Evolutionary conservation across 1,140 invertebrate species (phyloP).

Genomic region (Trichomalopsis sarcophagae): DNA sequence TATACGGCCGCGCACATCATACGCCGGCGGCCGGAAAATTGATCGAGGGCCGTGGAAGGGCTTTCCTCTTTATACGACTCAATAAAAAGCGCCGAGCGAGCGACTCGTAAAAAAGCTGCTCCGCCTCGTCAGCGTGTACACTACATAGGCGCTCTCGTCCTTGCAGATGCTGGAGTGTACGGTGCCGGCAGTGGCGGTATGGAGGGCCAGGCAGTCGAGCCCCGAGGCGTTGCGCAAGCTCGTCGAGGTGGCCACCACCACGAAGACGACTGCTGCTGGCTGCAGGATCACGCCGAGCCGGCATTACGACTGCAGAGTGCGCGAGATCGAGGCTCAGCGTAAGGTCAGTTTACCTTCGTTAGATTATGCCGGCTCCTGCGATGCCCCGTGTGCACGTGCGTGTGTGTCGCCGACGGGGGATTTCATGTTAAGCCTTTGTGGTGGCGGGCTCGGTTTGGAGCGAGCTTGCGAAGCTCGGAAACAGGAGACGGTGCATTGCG

Average conservation of each 20-base stretch:
- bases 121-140: too few relatives aligned
- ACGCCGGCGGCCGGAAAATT: too few relatives aligned
- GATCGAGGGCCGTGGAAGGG: too few relatives aligned
- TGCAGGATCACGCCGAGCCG: constrained; percentile 57
- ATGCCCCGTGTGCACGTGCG: too few relatives aligned
- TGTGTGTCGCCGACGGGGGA: neutral
- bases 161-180: constrained; percentile 79
- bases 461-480: neutral
- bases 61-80: too few relatives aligned
- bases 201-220: constrained; percentile 74
- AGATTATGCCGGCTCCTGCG: neutral
- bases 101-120: too few relatives aligned
- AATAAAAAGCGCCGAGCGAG: too few relatives aligned
- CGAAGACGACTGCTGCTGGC: constrained; percentile 29
- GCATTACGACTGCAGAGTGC: constrained; percentile 62
- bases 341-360: constrained; percentile 52
- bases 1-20: too few relatives aligned
- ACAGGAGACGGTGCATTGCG: neutral
- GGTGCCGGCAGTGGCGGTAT: constrained; percentile 80
- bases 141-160: neutral
- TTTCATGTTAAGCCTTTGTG: neutral
- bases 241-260: constrained; percentile 59
- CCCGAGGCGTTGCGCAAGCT: constrained; percentile 43
- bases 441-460: neutral
- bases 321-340: constrained; percentile 63